Evolutionary conservation across 2,888 invertebrate genomes (phyloP), one percentile per base, ranked within the genome.

Genomic region (Papilio demoleus): DNA sequence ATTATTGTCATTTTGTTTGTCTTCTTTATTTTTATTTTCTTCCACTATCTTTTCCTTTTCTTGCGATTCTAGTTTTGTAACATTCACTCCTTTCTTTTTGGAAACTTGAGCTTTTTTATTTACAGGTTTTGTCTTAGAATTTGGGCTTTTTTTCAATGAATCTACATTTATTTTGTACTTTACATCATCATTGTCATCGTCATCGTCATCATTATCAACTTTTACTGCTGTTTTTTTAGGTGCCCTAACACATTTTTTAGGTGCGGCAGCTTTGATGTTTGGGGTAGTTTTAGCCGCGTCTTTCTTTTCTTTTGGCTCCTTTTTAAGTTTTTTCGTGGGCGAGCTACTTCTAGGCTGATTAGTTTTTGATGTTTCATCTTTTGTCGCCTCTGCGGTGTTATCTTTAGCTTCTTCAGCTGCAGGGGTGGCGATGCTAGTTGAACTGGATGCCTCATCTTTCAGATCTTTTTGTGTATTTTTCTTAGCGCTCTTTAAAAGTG

Each of bases 151-250:
- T 77, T 88, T 88, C 68, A 77, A 75, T 66, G 81, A 76, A 72
- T 84, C 87, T 78, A 85, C 80, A 82, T 88, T 89, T 72, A 87
- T 81, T 89, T 90, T 92, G 88, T 87, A 88, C 84, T 90, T 91
- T 73, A 82, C 69, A 78, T 88, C 83, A 77, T 84, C 78, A 70
- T 68, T 79, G 75, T 83, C 81, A 68, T 80, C 79, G 65, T 76
- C 82, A 53, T 71, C 78, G 45, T 76, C 82, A 53, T 71, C 78
- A 45, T 77, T 76, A 73, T 82, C 82, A 58, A 75, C 36, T 73
- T 86, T 87, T 64, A 67, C 59, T 17, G 68, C 70, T 62, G 75
- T 42, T 78, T 81, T 84, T 71, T 82, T 83, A 42, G 74, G 73
- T 73, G 75, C 70, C 74, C 81, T 85, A 34, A 76, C 65, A 34